Percentiles rank a stretch among this genome's conserved stretches.
These are phyloP conservation scores for Pempheris klunzingeri DNA, from an alignment of 2,797 vertebrate genomes.

Conservation along the genomic window DNA sequence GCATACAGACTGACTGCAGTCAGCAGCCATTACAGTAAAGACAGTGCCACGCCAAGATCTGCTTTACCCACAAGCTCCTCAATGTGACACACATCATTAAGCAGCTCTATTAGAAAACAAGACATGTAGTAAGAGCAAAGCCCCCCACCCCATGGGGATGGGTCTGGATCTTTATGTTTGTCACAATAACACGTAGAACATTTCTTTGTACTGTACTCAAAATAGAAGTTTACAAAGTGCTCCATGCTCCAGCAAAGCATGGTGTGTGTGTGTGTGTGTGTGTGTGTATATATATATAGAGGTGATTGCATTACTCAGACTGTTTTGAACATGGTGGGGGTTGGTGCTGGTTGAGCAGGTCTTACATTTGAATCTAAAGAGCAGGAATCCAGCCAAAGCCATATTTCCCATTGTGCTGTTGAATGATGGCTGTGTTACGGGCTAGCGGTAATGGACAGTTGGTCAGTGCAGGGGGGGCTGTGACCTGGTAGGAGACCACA, in stretches of 20 bases:
- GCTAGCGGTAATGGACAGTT: no score
- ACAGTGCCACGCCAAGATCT: not conserved
- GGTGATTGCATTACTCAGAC: not conserved
- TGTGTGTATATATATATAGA: not conserved
- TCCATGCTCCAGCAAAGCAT: not conserved
- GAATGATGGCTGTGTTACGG: no score
- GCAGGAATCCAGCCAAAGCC: not conserved
- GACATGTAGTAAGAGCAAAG: not conserved
- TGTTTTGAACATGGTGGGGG: not conserved
- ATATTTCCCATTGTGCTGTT: not conserved
- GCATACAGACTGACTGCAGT: no score
- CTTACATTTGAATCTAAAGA: not conserved
- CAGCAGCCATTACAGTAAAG: not conserved
- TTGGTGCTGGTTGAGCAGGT: not conserved
- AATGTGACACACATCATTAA: conserved; percentile 6
- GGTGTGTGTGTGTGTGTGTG: not conserved
- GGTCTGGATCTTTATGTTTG: no score
- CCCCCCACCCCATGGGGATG: no score
- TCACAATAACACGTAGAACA: no score
- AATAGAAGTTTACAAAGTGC: not conserved
- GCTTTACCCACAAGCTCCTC: not conserved
- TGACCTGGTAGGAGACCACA: no score
- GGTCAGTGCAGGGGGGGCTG: no score
- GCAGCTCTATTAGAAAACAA: not conserved
- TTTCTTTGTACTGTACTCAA: not conserved